These are phyloP conservation scores for Notothenia coriiceps DNA, from an alignment of 2,113 vertebrate species.

Conservation along the genomic window DNA sequence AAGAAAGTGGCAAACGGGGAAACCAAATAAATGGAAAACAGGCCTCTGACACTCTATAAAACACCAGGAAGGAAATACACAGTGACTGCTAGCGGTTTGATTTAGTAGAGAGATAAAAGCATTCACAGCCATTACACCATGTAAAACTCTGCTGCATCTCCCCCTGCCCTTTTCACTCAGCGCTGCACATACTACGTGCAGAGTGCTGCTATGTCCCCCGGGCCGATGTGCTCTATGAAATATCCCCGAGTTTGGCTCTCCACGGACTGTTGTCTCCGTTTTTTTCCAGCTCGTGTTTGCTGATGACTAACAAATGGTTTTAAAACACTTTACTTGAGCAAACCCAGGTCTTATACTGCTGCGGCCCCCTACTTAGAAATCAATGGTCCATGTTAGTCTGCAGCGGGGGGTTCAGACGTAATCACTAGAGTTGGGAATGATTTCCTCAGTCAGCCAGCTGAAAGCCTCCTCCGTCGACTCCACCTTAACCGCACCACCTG, in stretches of 20 bases:
- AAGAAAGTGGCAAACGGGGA: conserved; percentile 29
- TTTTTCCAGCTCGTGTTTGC: conserved; percentile 34
- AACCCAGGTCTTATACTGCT: conserved; percentile 20
- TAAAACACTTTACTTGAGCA: conserved; percentile 63
- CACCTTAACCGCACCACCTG: conserved; percentile 10
- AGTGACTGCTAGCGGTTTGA: conserved; percentile 50
- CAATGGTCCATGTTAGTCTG: conserved; percentile 55
- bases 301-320: conserved; percentile 66
- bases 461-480: conserved; percentile 22
- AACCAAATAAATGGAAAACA: conserved; percentile 57
- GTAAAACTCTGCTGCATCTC: conserved; percentile 61
- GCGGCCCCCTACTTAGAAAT: conserved; percentile 18
- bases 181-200: conserved; percentile 27
- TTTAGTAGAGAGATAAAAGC: conserved; percentile 67
- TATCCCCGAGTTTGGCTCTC: conserved; percentile 31
- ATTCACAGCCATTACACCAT: conserved; percentile 53
- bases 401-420: conserved; percentile 28
- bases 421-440: conserved; percentile 32
- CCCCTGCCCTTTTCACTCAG: conserved; percentile 47
- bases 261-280: conserved; percentile 5
- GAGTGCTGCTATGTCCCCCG: conserved; percentile 6
- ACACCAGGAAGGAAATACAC: not conserved
- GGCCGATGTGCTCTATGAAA: conserved; percentile 51
- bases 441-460: conserved; percentile 34
- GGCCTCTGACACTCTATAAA: conserved; percentile 41